Evolutionary conservation across 1,140 invertebrate genomes (phyloP), one percentile per base, ranked within the genome.

Genomic region (Drosophila lacteicornis): DNA sequence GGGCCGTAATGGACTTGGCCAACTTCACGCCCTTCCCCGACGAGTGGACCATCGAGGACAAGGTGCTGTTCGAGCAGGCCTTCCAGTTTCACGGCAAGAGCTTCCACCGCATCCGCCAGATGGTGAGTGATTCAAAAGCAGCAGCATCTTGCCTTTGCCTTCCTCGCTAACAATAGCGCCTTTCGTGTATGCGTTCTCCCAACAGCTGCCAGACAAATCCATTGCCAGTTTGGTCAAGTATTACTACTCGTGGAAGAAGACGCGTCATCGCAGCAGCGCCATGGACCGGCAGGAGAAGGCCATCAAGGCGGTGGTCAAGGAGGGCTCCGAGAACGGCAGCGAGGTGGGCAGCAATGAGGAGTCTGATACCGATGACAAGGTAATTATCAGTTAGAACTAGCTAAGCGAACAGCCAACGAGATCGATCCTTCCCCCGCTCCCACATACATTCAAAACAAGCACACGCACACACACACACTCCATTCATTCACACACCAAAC

Each of bases 171-270:
- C 15, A 84, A 85, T 93, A 1, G 4, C 9, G 6, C 19, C 19
- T 2, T 22, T 22, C 19, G 2, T 22, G 3, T 13, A 4, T 94
- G 9, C 3, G 6, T 5, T 0, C 1, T 7, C 3, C 4, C 3
- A 27, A 46, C 87, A 98, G 97, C 94, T 99, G 80, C 98, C 98
- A 51, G 98, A 99, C 91, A 99, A 99, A 94, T 97, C 98, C 50
- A 99, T 99, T 82, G 97, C 98, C 30, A 97, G 97, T 86, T 94
- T 99, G 79, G 98, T 99, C 0, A 99, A 99, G 93, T 99, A 99
- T 93, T 99, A 99, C 93, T 99, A 99, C 92, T 98, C 97, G 80
- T 99, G 98, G 98, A 99, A 99, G 92, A 99, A 99, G 92, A 98
- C 97, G 12, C 94, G 98, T 91, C 96, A 96, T 81, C 95, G 97